Evolutionary conservation across 2,888 invertebrate species (phyloP).

Genomic region (Aquatica leii): DNA sequence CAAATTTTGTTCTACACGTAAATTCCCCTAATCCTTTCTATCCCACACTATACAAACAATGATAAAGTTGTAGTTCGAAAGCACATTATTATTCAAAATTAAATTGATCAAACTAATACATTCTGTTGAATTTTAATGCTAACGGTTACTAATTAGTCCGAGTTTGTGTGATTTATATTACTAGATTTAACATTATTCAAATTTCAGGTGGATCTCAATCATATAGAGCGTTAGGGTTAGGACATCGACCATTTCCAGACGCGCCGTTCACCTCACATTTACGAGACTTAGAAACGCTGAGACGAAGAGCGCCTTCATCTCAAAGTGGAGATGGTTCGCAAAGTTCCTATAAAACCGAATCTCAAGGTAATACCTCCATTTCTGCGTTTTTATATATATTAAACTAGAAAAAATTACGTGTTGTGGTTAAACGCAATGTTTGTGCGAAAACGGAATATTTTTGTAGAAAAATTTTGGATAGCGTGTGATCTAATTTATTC

Average conservation of each 20-base stretch:
- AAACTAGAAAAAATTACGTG: background rate
- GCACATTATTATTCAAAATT: conserved; percentile 1
- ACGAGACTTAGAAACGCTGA: conserved; percentile 74
- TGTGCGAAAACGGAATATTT: background rate
- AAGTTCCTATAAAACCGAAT: conserved; percentile 43
- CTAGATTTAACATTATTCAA: conserved; percentile 24
- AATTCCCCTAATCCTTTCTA: conserved; percentile 5
- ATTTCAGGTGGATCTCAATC: conserved; percentile 66
- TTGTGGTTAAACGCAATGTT: background rate
- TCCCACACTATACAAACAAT: background rate
- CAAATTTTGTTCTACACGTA: conserved; percentile 24
- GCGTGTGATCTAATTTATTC: background rate
- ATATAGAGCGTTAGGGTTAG: conserved; percentile 76
- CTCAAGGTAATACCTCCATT: conserved; percentile 38
- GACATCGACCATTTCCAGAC: conserved; percentile 75
- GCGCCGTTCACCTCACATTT: conserved; percentile 71
- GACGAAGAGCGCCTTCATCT: conserved; percentile 65
- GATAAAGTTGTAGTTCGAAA: background rate
- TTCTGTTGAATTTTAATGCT: conserved; percentile 24
- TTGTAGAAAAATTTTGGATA: background rate
- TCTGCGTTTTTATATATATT: no score
- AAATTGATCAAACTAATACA: conserved; percentile 28
- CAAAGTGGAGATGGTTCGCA: conserved; percentile 49
- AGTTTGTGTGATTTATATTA: conserved; percentile 22
- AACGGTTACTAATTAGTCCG: conserved; percentile 18